Evolutionary conservation across 2,888 invertebrate genomes (phyloP).

Genomic region (Drosophila subquinaria): DNA sequence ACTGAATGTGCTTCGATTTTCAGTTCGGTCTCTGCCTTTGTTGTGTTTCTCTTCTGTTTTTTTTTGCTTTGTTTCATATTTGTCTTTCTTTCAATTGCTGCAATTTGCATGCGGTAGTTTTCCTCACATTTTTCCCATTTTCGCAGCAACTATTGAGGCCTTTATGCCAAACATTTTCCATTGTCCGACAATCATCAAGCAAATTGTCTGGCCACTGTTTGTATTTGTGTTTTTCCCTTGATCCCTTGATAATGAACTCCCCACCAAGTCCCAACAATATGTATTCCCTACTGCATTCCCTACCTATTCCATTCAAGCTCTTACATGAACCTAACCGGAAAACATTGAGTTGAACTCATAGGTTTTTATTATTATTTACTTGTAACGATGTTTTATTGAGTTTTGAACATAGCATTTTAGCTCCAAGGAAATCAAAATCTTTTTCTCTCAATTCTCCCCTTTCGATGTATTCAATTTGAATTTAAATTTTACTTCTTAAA

Average conservation of each 20-base stretch:
- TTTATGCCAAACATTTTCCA: slow-evolving; percentile 36
- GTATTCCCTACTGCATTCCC: background rate
- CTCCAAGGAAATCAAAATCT: no score
- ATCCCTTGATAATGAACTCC: slow-evolving; percentile 51
- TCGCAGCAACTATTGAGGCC: slow-evolving; percentile 12
- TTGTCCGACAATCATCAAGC: slow-evolving; percentile 50
- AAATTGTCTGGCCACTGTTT: slow-evolving; percentile 50
- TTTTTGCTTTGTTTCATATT: slow-evolving; percentile 6
- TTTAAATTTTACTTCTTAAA: no score
- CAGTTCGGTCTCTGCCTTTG: slow-evolving; percentile 8
- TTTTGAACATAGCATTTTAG: background rate
- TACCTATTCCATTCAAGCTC: background rate
- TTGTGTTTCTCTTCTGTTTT: background rate
- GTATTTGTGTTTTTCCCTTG: slow-evolving; percentile 33
- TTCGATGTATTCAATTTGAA: no score
- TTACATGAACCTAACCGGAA: background rate
- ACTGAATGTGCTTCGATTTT: slow-evolving; percentile 14
- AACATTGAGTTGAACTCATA: background rate
- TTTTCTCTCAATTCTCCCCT: no score
- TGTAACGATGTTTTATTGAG: background rate
- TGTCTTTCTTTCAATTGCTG: slow-evolving; percentile 53
- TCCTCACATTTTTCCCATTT: slow-evolving; percentile 7
- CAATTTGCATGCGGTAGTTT: slow-evolving; percentile 58
- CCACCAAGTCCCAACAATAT: background rate
- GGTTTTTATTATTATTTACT: background rate